phyloP scores from a whole-genome alignment of 2,888 invertebrate species.

The Latrodectus elegans region DNA sequence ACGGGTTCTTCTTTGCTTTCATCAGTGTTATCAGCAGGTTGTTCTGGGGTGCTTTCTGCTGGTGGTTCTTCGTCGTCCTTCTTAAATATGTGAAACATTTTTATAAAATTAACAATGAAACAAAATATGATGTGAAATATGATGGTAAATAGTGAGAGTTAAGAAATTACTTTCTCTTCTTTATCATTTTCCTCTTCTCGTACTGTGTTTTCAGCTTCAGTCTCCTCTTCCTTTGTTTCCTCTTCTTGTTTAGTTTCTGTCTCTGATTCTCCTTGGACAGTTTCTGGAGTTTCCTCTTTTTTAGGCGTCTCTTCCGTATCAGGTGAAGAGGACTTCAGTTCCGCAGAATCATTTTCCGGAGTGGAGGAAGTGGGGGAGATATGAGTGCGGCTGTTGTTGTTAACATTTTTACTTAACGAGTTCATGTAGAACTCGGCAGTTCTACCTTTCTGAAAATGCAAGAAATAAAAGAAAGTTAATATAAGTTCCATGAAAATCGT shows the following conservation, averaged over 20 bases:
- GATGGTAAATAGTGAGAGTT: no score
- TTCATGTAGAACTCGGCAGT: conserved; percentile 71
- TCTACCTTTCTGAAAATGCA: conserved; percentile 67
- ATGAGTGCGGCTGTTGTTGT: not conserved
- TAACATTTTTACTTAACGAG: conserved; percentile 8
- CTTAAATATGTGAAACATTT: no score
- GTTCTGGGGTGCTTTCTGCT: no score
- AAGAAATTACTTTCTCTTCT: not conserved
- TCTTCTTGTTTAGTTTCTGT: conserved; percentile 35
- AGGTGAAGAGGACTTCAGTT: conserved; percentile 24
- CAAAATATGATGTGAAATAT: no score
- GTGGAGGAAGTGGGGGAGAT: conserved; percentile 26
- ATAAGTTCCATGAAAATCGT: no score
- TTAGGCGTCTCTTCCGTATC: not conserved
- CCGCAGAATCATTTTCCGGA: conserved; percentile 51
- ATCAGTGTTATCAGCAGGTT: not conserved
- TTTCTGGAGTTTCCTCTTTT: not conserved
- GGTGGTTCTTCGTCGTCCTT: no score
- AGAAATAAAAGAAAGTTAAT: no score
- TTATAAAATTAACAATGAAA: no score
- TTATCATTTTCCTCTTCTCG: no score
- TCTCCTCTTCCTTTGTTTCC: conserved; percentile 19
- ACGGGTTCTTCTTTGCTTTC: conserved; percentile 19
- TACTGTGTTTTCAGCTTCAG: conserved; percentile 18
- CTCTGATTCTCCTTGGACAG: conserved; percentile 1